Conservation (phyloP, 2,113 vertebrate genomes). For the Oreamnos americanus region DNA sequence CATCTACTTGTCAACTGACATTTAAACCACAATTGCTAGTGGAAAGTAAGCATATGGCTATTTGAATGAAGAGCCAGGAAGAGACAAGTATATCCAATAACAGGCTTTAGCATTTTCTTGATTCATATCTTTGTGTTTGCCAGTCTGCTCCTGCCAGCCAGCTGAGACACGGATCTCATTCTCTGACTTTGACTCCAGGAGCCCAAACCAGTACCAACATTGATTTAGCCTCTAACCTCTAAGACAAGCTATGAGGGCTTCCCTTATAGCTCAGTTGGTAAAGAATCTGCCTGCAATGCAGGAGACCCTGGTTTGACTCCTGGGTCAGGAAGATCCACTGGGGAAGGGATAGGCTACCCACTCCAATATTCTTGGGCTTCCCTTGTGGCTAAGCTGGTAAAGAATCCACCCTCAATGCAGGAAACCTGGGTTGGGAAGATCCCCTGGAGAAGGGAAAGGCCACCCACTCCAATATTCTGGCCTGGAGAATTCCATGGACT, state of each 20-base stretch:
- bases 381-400: background rate
- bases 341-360: background rate
- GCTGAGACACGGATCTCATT: background rate
- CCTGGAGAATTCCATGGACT: background rate
- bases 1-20: conserved; percentile 80
- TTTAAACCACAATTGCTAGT: conserved; percentile 79
- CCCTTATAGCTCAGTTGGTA: background rate
- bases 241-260: background rate
- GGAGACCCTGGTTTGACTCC: background rate
- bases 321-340: background rate
- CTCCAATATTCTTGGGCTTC: background rate
- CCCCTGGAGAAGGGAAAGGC: background rate
- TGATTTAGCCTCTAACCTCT: background rate
- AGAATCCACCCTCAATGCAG: accelerated
- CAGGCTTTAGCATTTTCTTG: background rate
- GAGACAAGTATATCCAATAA: conserved; percentile 58
- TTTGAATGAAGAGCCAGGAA: conserved; percentile 66
- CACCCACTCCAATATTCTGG: background rate
- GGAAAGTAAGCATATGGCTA: conserved; percentile 75
- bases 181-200: background rate
- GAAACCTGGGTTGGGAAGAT: background rate
- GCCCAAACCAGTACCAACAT: background rate
- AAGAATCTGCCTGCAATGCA: background rate
- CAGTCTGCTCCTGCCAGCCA: background rate
- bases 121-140: conserved; percentile 3